Evolutionary conservation across 1,140 invertebrate genomes (phyloP), one percentile per base, ranked within the genome.

Genomic region (Vollenhovia emeryi): DNA sequence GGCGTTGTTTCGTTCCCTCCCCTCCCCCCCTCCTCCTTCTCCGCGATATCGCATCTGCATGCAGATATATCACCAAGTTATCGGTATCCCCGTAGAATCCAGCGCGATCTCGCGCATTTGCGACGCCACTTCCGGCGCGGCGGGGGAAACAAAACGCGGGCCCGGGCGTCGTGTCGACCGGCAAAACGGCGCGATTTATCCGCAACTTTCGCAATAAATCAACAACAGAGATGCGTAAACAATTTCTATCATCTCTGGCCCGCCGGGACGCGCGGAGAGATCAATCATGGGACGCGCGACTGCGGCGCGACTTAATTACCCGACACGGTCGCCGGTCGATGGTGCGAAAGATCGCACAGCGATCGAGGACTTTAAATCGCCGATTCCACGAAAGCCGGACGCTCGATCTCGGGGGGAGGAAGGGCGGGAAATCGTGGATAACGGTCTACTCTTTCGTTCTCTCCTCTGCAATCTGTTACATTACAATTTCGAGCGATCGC

Each of bases 121-220:
- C 30, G 64, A 11, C 75, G 30, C 30, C 75, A 79, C 45, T 79
- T 79, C 75, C 75, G 75, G 45, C 15, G 13, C 75, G 75, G 45
- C 15, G 13, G n/a, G 30, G 30, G 52, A 79, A 79, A 79, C 60
- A 79, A 66, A 79, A 50, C 30, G 48, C 33, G 24, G 6, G 3
- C 33, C n/a, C 33, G 71, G 9, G 30, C 40, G 27, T 48, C n/a
- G 40, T n/a, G 21, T 57, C 30, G 69, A n/a, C 11, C 24, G 74
- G 24, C 40, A 27, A 57, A 76, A 78, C 57, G 57, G 62, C 57
- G 74, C 75, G 59, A 78, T 79, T 66, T 45, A 30, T 43, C 21
- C 75, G 43, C 8, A 79, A 79, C 75, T 79, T 79, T 79, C 18
- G 60, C 75, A 50, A 79, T 79, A 79, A 79, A 79, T 79, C 75